phyloP scores from a whole-genome alignment of 2,888 invertebrate species.

The Clusia tigrina region DNA sequence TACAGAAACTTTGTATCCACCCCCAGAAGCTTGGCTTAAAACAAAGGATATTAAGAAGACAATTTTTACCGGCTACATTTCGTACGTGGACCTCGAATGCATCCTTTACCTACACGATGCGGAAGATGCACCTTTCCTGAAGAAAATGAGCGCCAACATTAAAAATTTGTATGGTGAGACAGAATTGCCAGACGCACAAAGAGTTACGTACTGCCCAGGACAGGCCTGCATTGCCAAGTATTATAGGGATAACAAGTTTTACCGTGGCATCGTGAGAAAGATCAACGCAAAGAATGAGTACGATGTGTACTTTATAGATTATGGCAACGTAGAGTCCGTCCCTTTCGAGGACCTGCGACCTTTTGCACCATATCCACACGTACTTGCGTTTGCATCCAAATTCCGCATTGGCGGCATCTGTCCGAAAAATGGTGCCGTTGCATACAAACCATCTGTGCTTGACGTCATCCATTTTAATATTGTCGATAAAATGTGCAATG shows the following conservation, averaged over 20 bases:
- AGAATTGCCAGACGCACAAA: conserved; percentile 14
- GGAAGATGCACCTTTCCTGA: conserved; percentile 58
- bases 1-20: neutral
- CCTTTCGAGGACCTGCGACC: conserved; percentile 69
- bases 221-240: conserved; percentile 76
- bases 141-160: conserved; percentile 67
- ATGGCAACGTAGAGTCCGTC: conserved; percentile 79
- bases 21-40: conserved; percentile 69
- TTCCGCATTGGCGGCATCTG: conserved; percentile 69
- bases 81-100: conserved; percentile 71
- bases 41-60: conserved; percentile 66
- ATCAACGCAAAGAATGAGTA: conserved; percentile 52
- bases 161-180: conserved; percentile 61
- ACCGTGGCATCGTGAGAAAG: conserved; percentile 68
- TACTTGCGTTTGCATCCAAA: conserved; percentile 74
- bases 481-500: conserved; percentile 68
- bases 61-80: conserved; percentile 70
- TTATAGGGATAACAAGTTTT: conserved; percentile 73
- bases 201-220: conserved; percentile 64
- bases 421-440: conserved; percentile 55
- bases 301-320: conserved; percentile 79
- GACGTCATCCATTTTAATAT: conserved; percentile 71
- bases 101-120: conserved; percentile 63
- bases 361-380: conserved; percentile 70
- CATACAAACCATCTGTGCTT: conserved; percentile 68